Evolutionary conservation across 2,113 vertebrate species (phyloP).

Genomic region (Callionymus lyra): DNA sequence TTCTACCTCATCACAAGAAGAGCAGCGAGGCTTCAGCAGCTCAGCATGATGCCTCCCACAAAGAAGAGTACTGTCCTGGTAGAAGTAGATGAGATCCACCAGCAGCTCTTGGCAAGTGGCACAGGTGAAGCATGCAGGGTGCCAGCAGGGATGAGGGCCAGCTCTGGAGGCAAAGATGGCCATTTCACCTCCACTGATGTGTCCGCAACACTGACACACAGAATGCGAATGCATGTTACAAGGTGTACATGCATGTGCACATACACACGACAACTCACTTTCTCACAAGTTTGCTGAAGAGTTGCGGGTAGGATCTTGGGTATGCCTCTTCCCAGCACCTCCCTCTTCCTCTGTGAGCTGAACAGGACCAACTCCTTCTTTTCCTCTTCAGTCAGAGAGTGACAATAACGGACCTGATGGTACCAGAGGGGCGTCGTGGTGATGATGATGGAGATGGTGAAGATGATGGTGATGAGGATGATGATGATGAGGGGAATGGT

Average conservation of each 20-base stretch:
- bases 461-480: too few species aligned
- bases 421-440: too few species aligned
- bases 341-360: slow-evolving; percentile 88
- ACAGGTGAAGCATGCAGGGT: slow-evolving; percentile 87
- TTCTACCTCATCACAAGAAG: slow-evolving; percentile 92
- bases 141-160: slow-evolving; percentile 85
- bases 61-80: slow-evolving; percentile 92
- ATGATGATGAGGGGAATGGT: too few species aligned
- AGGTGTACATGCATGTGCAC: not conserved
- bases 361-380: slow-evolving; percentile 90
- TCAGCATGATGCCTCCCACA: slow-evolving; percentile 95
- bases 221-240: slow-evolving; percentile 11
- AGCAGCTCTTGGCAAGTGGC: slow-evolving; percentile 84
- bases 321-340: slow-evolving; percentile 85
- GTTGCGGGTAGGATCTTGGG: slow-evolving; percentile 83
- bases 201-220: slow-evolving; percentile 73
- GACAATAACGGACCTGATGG: slow-evolving; percentile 86
- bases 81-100: slow-evolving; percentile 98
- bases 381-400: slow-evolving; percentile 88
- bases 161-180: slow-evolving; percentile 90
- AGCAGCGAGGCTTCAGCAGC: slow-evolving; percentile 91
- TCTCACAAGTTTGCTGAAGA: slow-evolving; percentile 80
- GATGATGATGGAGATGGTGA: too few species aligned
- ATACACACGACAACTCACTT: slow-evolving; percentile 63
- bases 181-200: slow-evolving; percentile 83